phyloP scores from a whole-genome alignment of 1,140 invertebrate species.

The Platorchestia sp. region DNA sequence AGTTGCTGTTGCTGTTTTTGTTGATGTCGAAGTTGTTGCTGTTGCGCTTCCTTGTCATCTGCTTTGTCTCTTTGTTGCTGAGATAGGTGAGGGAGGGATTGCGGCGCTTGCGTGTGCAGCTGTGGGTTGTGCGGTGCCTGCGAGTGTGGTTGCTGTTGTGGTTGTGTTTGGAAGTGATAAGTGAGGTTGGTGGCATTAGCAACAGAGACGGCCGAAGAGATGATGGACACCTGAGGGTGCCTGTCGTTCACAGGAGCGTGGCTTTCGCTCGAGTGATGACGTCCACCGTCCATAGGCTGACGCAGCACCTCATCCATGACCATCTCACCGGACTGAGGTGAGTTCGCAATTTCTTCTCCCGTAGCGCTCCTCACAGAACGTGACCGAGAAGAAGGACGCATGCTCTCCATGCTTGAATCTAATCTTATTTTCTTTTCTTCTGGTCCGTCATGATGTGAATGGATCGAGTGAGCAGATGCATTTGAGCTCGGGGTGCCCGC shows the following conservation, averaged over 20 bases:
- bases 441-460: conserved; percentile 62
- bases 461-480: conserved; percentile 3
- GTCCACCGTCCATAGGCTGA: conserved; percentile 60
- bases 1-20: neutral
- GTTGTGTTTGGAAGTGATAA: neutral
- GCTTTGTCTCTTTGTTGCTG: neutral
- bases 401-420: conserved; percentile 67
- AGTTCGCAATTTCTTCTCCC: conserved; percentile 70
- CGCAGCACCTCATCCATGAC: conserved; percentile 74
- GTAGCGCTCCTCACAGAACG: conserved; percentile 58
- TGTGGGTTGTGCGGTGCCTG: neutral
- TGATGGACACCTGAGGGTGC: conserved; percentile 34
- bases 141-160: neutral
- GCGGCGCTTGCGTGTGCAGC: no score
- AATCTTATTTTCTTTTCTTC: conserved; percentile 61
- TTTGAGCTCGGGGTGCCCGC: conserved; percentile 28
- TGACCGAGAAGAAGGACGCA: conserved; percentile 66
- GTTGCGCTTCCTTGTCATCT: neutral
- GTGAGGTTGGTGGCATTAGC: conserved; percentile 8
- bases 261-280: conserved; percentile 63
- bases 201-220: neutral
- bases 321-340: conserved; percentile 75
- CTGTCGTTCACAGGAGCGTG: conserved; percentile 54
- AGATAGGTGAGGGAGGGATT: no score
- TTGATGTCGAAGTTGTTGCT: neutral